Percentiles rank a stretch among this genome's conserved stretches.
Evolutionary conservation across 2,888 invertebrate genomes (phyloP).

Genomic region (Microplitis deprimator): DNA sequence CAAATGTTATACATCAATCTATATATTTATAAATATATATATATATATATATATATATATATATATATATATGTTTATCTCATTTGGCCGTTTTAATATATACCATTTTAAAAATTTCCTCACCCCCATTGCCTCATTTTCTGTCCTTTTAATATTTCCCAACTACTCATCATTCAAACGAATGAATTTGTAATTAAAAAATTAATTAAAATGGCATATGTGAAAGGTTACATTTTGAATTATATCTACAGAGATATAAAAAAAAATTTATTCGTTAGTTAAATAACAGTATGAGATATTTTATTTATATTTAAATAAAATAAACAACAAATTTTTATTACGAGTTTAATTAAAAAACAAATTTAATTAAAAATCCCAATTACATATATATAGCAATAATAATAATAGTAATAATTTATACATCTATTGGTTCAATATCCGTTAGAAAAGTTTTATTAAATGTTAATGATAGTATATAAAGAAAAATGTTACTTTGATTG

Average conservation of each 20-base stretch:
- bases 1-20: conserved; percentile 9
- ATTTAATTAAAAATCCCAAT: not conserved
- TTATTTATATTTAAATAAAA: conserved; percentile 9
- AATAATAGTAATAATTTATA: not conserved
- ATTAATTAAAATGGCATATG: conserved; percentile 56
- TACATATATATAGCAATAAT: not conserved
- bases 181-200: conserved; percentile 61
- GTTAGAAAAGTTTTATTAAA: not conserved
- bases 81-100: conserved; percentile 31
- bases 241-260: conserved; percentile 19
- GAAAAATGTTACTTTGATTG: conserved; percentile 25
- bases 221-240: conserved; percentile 21
- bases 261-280: conserved; percentile 20
- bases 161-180: conserved; percentile 43
- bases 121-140: not conserved
- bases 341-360: not conserved
- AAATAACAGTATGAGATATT: conserved; percentile 1
- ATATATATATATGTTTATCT: conserved; percentile 3
- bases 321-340: conserved; percentile 6
- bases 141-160: not conserved
- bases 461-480: not conserved
- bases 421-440: not conserved
- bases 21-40: conserved; percentile 12
- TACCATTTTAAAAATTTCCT: conserved; percentile 34
- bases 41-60: conserved; percentile 3